Evolutionary conservation across 2,888 invertebrate genomes (phyloP), one percentile per base, ranked within the genome.

Genomic region (Thymelicus lineola): DNA sequence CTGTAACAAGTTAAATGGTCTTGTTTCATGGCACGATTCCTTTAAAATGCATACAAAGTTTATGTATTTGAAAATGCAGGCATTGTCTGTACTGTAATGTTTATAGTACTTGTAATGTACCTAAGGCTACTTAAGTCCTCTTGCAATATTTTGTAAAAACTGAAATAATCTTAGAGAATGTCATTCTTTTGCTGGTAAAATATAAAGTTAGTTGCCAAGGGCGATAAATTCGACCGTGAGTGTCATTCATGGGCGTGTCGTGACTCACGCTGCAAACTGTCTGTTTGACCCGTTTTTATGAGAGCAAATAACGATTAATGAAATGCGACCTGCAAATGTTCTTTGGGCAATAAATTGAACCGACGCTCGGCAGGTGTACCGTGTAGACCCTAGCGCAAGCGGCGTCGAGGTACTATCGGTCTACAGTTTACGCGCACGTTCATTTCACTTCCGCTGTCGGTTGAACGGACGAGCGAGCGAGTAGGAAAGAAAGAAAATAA

Each of bases 391-490:
- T 69, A 66, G 63, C 70, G 63, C 71, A 72, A 72, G 70, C 71
- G 68, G 70, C 70, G 71, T 72, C 71, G 71, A 65, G 72, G 73
- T 73, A 76, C 74, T 74, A 75, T 76, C 75, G 73, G 84, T 83
- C 81, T 86, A 85, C 85, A 87, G 86, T 89, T 89, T 89, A 89
- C 88, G 89, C 89, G 86, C 89, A 89, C 89, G 89, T 91, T 89
- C 87, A 85, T 87, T 90, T 90, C 87, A 91, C 91, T 91, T 93
- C 93, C 92, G 91, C 84, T 84, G 90, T 83, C 89, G 89, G 92
- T 91, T 89, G 90, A 90, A 90, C 90, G 89, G 87, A 87, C 89
- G 80, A 75, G 76, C 74, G 84, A 79, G 77, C 80, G 87, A 89
- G 87, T 85, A 88, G 86, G 89, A 89, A 89, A 89, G 89, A 89